These are phyloP conservation scores for Cerceris ruficornis DNA, from an alignment of 2,888 invertebrate genomes.

Conservation along the genomic window DNA sequence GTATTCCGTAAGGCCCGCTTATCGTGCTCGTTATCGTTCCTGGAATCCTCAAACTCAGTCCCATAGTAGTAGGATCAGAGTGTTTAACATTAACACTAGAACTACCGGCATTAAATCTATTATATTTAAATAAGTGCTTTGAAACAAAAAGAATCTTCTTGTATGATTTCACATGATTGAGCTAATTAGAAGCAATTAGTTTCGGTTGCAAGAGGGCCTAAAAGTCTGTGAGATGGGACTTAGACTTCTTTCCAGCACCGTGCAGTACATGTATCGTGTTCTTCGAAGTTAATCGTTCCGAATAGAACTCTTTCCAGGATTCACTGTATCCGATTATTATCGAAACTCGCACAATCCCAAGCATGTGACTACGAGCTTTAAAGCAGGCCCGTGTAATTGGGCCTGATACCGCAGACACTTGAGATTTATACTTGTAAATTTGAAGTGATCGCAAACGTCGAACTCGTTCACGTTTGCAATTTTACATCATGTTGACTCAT, in stretches of 20 bases:
- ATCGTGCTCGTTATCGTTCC: too few relatives aligned
- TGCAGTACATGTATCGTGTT: constrained; percentile 10
- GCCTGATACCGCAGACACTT: constrained; percentile 36
- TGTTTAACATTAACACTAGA: too few relatives aligned
- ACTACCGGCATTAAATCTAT: too few relatives aligned
- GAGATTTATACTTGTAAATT: constrained; percentile 39
- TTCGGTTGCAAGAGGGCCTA: too few relatives aligned
- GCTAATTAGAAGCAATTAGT: too few relatives aligned
- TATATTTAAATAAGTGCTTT: too few relatives aligned
- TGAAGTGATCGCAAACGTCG: constrained; percentile 12
- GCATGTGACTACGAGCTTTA: constrained; percentile 56
- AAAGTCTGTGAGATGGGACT: too few relatives aligned
- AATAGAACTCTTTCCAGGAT: constrained; percentile 16
- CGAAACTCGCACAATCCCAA: constrained; percentile 43
- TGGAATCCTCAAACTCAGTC: too few relatives aligned
- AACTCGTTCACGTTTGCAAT: constrained; percentile 17
- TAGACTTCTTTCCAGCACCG: background rate
- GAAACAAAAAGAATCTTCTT: too few relatives aligned
- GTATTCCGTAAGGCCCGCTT: too few relatives aligned
- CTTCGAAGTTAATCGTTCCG: constrained; percentile 10
- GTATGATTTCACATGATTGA: too few relatives aligned
- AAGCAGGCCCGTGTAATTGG: constrained; percentile 38
- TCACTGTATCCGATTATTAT: constrained; percentile 31
- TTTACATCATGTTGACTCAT: constrained; percentile 14
- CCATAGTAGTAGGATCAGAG: too few relatives aligned